Evolutionary conservation across 2,888 invertebrate genomes (phyloP), one percentile per base, ranked within the genome.

Genomic region (Cheilosia variabilis): DNA sequence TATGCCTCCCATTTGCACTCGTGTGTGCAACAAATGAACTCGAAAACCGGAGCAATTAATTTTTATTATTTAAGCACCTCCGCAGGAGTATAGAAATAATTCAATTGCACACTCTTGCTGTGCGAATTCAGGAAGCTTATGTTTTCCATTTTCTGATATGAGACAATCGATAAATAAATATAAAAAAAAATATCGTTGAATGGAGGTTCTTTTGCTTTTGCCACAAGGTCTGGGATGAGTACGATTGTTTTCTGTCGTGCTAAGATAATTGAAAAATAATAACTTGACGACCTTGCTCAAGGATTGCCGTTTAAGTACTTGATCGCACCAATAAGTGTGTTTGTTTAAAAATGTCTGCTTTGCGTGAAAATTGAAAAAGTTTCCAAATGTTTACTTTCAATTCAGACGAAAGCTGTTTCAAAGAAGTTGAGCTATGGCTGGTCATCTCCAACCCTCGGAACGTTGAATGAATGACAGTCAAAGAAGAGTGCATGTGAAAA

Each of bases 221-320:
- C 4, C 24, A 37, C 52, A 37, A 22, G 65, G 34, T 19, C 34
- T 65, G 19, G 31, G 50, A 9, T n/a, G n/a, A 52, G 19, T 52
- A 19, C 27, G 24, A 13, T 53, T 27, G 52, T 53, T 24, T 27
- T n/a, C 2, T 27, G n/a, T 27, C 13, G 17, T 53, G 37, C 27
- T 15, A 55, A 55, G 41, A 57, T 57, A 57, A 68, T 55, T 57
- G 68, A 24, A 68, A 57, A 68, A 55, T 45, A 22, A 57, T 57
- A 47, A 34, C 13, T 27, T 4, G 27, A 1, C 19, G 10, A 17
- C 53, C 15, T 69, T 69, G n/a, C 4, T 22, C 57, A 15, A 34
- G 13, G 37, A 47, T n/a, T 63, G 6, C 22, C 47, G 58, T 6
- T 7, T 47, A 24, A 34, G 34, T 17, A 31, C 10, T 47, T 47